phyloP scores from a whole-genome alignment of 2,888 invertebrate genomes.

The Labia minor region DNA sequence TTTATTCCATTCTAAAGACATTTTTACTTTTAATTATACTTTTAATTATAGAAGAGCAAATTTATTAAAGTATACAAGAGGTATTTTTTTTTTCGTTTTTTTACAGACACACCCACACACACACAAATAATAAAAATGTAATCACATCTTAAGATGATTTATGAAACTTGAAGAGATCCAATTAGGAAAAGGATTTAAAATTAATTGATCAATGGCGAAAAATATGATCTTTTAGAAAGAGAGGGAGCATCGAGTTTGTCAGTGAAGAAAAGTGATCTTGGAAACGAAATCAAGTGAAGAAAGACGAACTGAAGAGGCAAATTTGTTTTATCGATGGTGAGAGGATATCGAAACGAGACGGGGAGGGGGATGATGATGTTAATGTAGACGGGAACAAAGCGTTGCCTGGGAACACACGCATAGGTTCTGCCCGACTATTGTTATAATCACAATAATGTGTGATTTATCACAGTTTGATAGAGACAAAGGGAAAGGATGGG shows the following conservation, averaged over 20 bases:
- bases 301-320: not conserved
- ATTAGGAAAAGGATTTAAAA: too few relatives aligned
- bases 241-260: not conserved
- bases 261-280: not conserved
- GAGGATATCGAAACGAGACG: not conserved
- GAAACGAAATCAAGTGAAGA: not conserved
- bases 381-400: not conserved
- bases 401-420: not conserved
- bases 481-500: slow-evolving; percentile 1
- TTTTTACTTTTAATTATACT: too few relatives aligned
- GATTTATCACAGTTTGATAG: slow-evolving; percentile 13
- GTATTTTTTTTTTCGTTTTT: too few relatives aligned
- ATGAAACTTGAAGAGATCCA: too few relatives aligned
- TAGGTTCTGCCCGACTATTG: not conserved
- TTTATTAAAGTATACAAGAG: too few relatives aligned
- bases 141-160: too few relatives aligned
- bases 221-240: not conserved
- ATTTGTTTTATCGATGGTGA: not conserved
- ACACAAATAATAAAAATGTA: too few relatives aligned
- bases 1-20: too few relatives aligned
- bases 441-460: not conserved
- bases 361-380: not conserved
- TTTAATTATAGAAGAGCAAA: too few relatives aligned
- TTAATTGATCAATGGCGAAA: too few relatives aligned
- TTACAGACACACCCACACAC: too few relatives aligned